A percentile compares a stretch with the other conserved stretches of the same genome.
These are phyloP conservation scores for Cyprinus carpio DNA, from an alignment of 2,113 vertebrate genomes.

Conservation along the genomic window DNA sequence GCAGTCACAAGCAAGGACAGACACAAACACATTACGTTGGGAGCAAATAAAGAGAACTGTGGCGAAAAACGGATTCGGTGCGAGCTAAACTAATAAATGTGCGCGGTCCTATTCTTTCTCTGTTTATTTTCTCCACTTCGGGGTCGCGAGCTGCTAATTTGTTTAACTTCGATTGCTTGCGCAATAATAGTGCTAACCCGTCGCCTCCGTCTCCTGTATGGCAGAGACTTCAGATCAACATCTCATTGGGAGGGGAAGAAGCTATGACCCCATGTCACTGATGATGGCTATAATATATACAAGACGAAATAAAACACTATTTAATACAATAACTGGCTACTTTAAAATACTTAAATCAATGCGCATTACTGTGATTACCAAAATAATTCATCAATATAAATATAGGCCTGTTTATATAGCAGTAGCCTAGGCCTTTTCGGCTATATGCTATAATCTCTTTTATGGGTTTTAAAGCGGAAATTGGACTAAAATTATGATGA, in stretches of 20 bases:
- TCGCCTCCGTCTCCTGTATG: constrained; percentile 64
- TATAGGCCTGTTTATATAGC: background rate
- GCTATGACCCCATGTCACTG: constrained; percentile 14
- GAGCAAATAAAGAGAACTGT: constrained; percentile 75
- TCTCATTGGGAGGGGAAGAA: constrained; percentile 62
- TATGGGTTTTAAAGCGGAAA: background rate
- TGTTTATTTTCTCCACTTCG: constrained; percentile 64
- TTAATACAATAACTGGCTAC: background rate
- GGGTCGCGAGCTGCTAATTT: constrained; percentile 74
- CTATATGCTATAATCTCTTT: background rate
- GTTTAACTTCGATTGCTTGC: constrained; percentile 77
- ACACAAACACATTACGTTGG: constrained; percentile 71
- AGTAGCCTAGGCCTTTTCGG: background rate
- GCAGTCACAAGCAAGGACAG: constrained; percentile 52
- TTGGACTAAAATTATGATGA: too few species aligned
- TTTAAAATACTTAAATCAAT: background rate
- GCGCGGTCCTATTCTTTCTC: constrained; percentile 70
- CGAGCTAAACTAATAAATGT: constrained; percentile 79
- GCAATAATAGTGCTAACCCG: constrained; percentile 76
- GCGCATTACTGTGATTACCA: background rate
- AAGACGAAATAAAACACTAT: background rate
- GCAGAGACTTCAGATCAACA: constrained; percentile 42
- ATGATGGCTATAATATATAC: constrained; percentile 30
- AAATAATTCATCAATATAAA: background rate
- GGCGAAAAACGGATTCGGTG: constrained; percentile 69